phyloP scores from a whole-genome alignment of 1,140 invertebrate genomes.

The Colletes latitarsis region DNA sequence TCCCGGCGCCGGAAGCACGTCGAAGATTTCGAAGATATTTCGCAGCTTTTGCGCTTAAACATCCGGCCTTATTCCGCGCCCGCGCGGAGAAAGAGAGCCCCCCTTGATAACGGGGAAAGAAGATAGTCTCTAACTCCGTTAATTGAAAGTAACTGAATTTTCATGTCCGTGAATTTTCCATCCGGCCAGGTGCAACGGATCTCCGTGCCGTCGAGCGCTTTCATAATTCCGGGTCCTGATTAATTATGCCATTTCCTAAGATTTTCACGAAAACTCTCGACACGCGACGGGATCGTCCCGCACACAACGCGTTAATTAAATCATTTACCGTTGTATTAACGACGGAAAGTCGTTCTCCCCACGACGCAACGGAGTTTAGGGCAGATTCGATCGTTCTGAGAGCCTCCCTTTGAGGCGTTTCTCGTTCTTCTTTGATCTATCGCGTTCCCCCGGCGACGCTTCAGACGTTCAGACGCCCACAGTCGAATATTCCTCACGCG shows the following conservation, averaged over 20 bases:
- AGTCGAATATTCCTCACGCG: background rate
- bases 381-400: background rate
- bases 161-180: background rate
- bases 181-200: background rate
- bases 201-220: background rate
- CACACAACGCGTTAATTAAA: background rate
- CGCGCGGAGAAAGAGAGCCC: too few relatives aligned
- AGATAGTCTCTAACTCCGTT: background rate
- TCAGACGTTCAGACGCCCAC: background rate
- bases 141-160: slow-evolving; percentile 18
- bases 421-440: background rate
- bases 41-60: background rate
- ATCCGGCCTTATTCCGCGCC: background rate
- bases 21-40: background rate
- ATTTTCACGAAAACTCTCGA: slow-evolving; percentile 7
- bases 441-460: too few relatives aligned
- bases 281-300: background rate
- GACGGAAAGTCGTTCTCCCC: background rate
- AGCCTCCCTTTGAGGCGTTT: background rate
- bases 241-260: slow-evolving; percentile 35
- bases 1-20: background rate
- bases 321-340: background rate
- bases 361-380: background rate
- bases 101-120: background rate
- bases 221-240: slow-evolving; percentile 6